Percentiles rank a stretch among this genome's conserved stretches.
phyloP scores from a whole-genome alignment of 2,113 vertebrate genomes.

The Tenebrosternarchus preto region DNA sequence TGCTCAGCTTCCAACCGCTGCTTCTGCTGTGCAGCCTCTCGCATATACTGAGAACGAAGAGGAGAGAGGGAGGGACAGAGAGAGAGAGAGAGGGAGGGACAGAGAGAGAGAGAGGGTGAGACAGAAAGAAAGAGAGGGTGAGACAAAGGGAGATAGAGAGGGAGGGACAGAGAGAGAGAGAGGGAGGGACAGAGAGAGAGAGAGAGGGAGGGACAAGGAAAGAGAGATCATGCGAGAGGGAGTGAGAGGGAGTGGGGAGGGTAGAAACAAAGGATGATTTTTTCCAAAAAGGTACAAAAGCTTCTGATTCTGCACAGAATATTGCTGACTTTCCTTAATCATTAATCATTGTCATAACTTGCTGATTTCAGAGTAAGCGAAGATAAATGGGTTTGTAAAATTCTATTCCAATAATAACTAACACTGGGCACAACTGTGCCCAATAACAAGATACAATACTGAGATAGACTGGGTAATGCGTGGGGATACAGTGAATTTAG shows the following conservation, averaged over 20 bases:
- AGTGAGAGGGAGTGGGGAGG: background rate
- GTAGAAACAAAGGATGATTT: background rate
- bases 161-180: too few species aligned
- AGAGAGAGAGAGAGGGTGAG: constrained; percentile 25
- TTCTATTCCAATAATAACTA: constrained; percentile 23
- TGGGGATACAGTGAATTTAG: constrained; percentile 20
- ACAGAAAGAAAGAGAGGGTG: too few species aligned
- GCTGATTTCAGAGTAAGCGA: constrained; percentile 22
- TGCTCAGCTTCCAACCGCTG: constrained; percentile 92
- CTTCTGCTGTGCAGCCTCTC: constrained; percentile 85
- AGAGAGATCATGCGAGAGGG: background rate
- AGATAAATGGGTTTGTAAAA: constrained; percentile 13
- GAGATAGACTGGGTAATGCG: constrained; percentile 1
- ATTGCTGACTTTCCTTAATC: background rate
- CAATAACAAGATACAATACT: constrained; percentile 10
- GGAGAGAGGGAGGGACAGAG: background rate
- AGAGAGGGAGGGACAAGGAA: background rate
- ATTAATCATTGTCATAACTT: constrained; percentile 33
- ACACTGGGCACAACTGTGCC: background rate
- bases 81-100: background rate
- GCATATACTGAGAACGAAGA: constrained; percentile 82
- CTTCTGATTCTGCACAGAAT: constrained; percentile 14
- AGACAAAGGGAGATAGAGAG: too few species aligned
- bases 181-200: background rate
- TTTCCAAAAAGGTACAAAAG: constrained; percentile 25